Base-by-base conservation (phyloP, 2,888 invertebrate species). In the Drosophila quinaria region DNA sequence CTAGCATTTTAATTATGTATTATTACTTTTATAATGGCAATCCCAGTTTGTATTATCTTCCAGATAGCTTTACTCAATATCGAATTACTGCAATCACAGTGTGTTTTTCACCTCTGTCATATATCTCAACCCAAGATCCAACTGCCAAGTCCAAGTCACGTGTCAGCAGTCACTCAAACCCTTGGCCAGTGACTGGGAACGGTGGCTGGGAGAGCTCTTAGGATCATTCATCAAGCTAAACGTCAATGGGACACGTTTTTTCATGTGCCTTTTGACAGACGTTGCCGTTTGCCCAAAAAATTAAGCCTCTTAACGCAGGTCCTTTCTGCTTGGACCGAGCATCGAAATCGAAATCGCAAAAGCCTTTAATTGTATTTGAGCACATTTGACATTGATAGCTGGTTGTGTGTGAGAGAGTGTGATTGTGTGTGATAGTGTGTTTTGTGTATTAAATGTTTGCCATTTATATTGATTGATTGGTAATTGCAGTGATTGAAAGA, bases 171-270 rank as follows among this genome's bases (percentile, higher is more conserved):
- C 87, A 87, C 78, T 87, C 80, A 78, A 72, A 71, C 71, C 60
- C 71, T 59, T 61, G 65, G 70, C 65, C 70, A 70, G 64, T 58
- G 61, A 58, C 70, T 69, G 72, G 72, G 52, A 54, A 47, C 60
- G 35, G 33, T 51, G 41, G 60, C 51, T 51, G 61, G 59, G 58
- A 54, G 37, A 44, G 68, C 52, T 60, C 65, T 74, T 71, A 62
- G 62, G 78, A 85, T 89, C 87, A 87, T 87, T 87, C 87, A 87
- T 87, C 89, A 87, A 89, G 87, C 87, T 87, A 61, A 87, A 87
- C 74, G 87, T 87, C 87, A 86, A 69, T 80, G 78, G 84, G 80
- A 87, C 86, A 87, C 79, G 80, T 86, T 86, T 89, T 86, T 86
- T 87, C 87, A 84, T 84, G 89, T 87, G 89, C 81, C 74, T 84